A percentile compares a stretch with the other conserved stretches of the same genome.
Conservation (phyloP, 35 echinoderm and acorn worm species). For the Apostichopus parvimensis region DNA sequence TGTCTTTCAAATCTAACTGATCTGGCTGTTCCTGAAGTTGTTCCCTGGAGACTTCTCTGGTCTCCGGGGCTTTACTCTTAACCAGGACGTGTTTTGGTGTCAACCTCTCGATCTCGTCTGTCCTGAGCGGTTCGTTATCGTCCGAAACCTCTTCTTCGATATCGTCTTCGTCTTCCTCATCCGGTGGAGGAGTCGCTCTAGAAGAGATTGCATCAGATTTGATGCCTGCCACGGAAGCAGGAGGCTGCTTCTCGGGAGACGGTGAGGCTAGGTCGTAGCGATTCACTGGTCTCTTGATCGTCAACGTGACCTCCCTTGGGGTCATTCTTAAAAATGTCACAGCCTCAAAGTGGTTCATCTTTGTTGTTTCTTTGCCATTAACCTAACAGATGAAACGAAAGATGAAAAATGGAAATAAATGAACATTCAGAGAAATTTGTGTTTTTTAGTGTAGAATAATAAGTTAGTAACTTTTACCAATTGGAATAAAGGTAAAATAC, state of each 20-base stretch:
- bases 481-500: neutral
- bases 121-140: neutral
- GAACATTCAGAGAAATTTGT: neutral
- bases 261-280: constrained; percentile 39
- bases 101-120: neutral
- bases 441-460: neutral
- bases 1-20: neutral
- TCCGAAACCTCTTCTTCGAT: neutral
- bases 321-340: constrained; percentile 90
- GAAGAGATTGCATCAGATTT: neutral
- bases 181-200: neutral
- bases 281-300: constrained; percentile 55
- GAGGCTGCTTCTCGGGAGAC: constrained; percentile 45
- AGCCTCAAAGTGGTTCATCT: constrained; percentile 96
- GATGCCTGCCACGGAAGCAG: neutral
- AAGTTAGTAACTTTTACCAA: neutral
- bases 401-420: neutral
- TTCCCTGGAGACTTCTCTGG: too few relatives aligned
- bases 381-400: constrained; percentile 51
- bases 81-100: neutral
- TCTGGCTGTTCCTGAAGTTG: neutral
- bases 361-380: constrained; percentile 70
- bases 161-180: neutral
- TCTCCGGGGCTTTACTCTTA: neutral
- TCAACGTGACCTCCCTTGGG: constrained; percentile 84